These are phyloP conservation scores for Channa argus DNA, from an alignment of 2,113 vertebrate genomes.

Conservation along the genomic window DNA sequence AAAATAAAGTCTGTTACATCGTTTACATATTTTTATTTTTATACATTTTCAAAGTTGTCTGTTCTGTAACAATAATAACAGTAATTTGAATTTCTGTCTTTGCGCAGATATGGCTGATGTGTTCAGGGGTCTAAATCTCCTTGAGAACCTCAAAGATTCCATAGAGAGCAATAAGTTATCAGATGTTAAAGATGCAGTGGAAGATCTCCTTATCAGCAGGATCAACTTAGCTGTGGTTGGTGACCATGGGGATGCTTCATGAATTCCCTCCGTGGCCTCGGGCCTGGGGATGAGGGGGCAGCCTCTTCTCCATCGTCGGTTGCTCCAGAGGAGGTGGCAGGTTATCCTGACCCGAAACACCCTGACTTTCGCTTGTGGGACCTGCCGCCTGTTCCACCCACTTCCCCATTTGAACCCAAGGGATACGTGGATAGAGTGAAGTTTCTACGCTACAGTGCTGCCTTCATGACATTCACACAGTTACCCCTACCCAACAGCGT, in stretches of 20 bases:
- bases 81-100: neutral
- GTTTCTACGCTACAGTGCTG: constrained; percentile 74
- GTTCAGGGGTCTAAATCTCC: constrained; percentile 74
- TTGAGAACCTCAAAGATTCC: constrained; percentile 79
- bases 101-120: constrained; percentile 76
- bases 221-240: constrained; percentile 77
- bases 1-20: too few species aligned
- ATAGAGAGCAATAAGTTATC: constrained; percentile 79
- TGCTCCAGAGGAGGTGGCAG: constrained; percentile 60
- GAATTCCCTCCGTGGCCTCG: constrained; percentile 77
- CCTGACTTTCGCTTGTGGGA: constrained; percentile 81
- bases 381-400: constrained; percentile 62
- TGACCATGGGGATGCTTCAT: constrained; percentile 65
- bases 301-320: constrained; percentile 30
- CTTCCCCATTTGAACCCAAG: constrained; percentile 62
- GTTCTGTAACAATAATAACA: neutral
- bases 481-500: constrained; percentile 53
- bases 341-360: constrained; percentile 75
- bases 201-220: constrained; percentile 81
- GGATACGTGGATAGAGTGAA: constrained; percentile 73
- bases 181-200: constrained; percentile 80
- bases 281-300: constrained; percentile 67
- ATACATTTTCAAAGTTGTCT: too few species aligned
- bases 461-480: constrained; percentile 73
- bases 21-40: too few species aligned